phyloP scores from a whole-genome alignment of 1,140 invertebrate species.

The Phenacoccus solenopsis region DNA sequence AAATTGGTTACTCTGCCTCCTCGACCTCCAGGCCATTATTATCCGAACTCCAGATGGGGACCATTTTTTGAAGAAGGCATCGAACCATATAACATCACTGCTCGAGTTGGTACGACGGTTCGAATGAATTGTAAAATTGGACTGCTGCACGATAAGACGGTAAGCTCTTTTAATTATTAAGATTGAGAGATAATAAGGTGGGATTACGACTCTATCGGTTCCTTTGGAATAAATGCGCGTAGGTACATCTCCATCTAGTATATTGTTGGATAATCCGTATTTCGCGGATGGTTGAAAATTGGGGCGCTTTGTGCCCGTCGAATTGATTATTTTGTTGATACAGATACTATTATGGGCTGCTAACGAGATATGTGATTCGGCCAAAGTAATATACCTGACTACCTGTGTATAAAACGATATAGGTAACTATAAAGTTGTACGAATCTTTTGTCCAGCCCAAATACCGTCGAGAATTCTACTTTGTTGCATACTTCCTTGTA shows the following conservation, averaged over 20 bases:
- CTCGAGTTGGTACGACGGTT: constrained; percentile 29
- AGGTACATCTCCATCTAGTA: too few species aligned
- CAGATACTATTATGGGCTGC: too few species aligned
- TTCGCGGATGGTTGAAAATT: too few species aligned
- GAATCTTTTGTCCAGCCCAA: not conserved
- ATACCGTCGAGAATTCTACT: not conserved
- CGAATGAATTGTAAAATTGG: constrained; percentile 31
- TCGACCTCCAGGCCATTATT: not conserved
- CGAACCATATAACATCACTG: constrained; percentile 27
- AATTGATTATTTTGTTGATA: too few species aligned
- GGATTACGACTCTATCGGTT: too few species aligned
- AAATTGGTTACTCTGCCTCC: not conserved
- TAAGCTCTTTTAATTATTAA: too few species aligned
- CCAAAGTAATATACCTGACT: not conserved
- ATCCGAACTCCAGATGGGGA: constrained; percentile 25
- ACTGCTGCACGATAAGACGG: constrained; percentile 31
- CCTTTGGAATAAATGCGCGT: too few species aligned
- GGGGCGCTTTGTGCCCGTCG: too few species aligned
- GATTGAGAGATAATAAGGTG: too few species aligned
- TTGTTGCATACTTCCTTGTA: constrained; percentile 9
- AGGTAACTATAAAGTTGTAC: not conserved
- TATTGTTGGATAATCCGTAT: too few species aligned
- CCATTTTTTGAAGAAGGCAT: constrained; percentile 32
- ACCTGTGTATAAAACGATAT: too few species aligned
- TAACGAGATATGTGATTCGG: too few species aligned